A percentile compares a stretch with the other conserved stretches of the same genome.
Conservation (phyloP, 2,797 vertebrate genomes). For the Sebastes dallii region DNA sequence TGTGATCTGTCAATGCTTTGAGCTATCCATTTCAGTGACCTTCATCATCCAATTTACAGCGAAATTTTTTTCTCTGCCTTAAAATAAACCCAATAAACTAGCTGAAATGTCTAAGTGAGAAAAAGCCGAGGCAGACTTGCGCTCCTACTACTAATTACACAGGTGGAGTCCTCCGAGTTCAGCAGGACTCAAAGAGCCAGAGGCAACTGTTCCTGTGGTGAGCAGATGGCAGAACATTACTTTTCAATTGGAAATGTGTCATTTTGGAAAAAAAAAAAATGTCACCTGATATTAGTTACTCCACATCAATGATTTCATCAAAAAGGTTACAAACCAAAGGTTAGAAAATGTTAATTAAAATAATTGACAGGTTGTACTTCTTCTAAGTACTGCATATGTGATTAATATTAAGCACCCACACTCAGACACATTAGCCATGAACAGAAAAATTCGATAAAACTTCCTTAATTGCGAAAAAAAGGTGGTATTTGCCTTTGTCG, state of each 20-base stretch:
- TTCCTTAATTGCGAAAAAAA: not conserved
- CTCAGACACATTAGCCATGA: not conserved
- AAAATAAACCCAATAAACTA: not conserved
- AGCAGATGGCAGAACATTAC: slow-evolving; percentile 9
- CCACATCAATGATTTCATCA: not conserved
- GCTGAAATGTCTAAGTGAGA: not conserved
- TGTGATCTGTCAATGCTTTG: not conserved
- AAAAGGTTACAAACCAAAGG: slow-evolving; percentile 15
- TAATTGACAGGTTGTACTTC: not conserved
- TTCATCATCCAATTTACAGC: not conserved
- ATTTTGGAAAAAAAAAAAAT: slow-evolving; percentile 3
- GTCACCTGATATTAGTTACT: not conserved
- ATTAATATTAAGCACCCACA: not conserved
- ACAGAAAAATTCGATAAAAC: not conserved
- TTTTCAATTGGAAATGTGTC: slow-evolving; percentile 15
- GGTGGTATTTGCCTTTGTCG: not conserved
- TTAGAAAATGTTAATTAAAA: slow-evolving; percentile 10
- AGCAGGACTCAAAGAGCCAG: not conserved
- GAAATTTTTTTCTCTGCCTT: not conserved
- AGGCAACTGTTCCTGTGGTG: slow-evolving; percentile 3
- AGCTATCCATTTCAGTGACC: not conserved
- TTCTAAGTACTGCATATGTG: not conserved
- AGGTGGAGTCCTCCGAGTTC: not conserved
- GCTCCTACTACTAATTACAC: slow-evolving; percentile 4
- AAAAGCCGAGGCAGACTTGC: not conserved